Evolutionary conservation across 2,113 vertebrate genomes (phyloP).

Genomic region (Aplodontia rufa): DNA sequence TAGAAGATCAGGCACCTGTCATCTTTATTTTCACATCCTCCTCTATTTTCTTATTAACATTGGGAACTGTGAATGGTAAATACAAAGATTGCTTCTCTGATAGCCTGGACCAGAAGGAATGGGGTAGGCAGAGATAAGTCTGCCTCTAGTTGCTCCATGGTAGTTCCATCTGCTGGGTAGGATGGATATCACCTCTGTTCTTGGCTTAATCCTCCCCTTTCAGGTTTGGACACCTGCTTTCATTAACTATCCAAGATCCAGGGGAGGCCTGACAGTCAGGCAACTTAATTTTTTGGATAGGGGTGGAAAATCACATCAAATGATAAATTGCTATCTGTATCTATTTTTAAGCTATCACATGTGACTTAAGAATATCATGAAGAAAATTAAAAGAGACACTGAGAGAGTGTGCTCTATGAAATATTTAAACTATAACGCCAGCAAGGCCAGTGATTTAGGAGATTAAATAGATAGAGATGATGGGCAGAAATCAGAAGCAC

Average conservation of each 20-base stretch:
- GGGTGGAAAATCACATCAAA: neutral
- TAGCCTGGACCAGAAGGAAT: neutral
- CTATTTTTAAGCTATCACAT: neutral
- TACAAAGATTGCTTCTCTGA: neutral
- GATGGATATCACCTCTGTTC: too few species aligned
- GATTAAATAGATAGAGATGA: constrained; percentile 1
- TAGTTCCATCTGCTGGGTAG: neutral
- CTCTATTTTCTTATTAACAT: neutral
- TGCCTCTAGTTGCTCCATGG: neutral
- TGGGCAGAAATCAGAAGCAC: neutral
- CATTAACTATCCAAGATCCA: neutral
- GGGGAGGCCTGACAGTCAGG: neutral
- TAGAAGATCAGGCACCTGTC: neutral
- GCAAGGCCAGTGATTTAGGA: neutral
- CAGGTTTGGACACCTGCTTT: neutral
- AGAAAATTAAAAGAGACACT: constrained; percentile 2
- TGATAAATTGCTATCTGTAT: neutral
- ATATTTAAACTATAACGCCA: constrained; percentile 7
- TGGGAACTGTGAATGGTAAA: neutral
- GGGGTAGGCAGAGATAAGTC: neutral
- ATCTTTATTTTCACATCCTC: neutral
- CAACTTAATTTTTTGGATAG: neutral
- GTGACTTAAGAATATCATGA: neutral
- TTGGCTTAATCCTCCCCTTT: neutral
- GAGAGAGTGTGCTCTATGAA: neutral